Evolutionary conservation across 2,797 vertebrate genomes (phyloP), one percentile per base, ranked within the genome.

Genomic region (Leptodactylus fallax): DNA sequence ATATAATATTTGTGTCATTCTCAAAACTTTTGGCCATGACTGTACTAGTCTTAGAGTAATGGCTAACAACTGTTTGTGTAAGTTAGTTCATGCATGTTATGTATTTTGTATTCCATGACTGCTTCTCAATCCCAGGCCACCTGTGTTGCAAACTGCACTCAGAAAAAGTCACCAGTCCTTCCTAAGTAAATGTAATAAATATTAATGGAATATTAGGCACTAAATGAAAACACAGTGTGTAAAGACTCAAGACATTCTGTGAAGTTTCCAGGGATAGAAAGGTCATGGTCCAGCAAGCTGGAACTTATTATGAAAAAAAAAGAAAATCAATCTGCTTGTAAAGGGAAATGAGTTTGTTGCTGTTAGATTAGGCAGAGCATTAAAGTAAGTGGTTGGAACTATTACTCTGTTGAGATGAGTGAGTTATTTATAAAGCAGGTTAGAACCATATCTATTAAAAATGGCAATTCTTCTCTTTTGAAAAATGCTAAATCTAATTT

Each of bases 321-420:
- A 36, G 36, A 36, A 12, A 84, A 76, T 84, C 67, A 76, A n/a
- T 63, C 36, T 76, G 13, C 14, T 61, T 19, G 58, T 47, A 23
- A 85, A 74, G 19, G 5, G 4, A 85, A 85, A 76, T 76, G 14
- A 51, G 45, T 76, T 76, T 77, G 55, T 63, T 61, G 58, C 56
- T 25, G 23, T 84, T 76, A 47, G 55, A 84, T 76, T 85, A 84
- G 55, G 60, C 56, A 84, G 13, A 49, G 83, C 36, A 45, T n/a
- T 6, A 60, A 5, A n/a, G 17, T 72, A 83, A 69, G 12, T 58
- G 53, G 19, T 12, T n/a, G 51, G 10, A 74, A 45, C 53, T 83
- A 51, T 76, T 4, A 74, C 16, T 83, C 49, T 21, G 58, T 17
- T 23, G n/a, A 67, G 45, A 79, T 58, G n/a, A 47, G 10, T 8